Evolutionary conservation across 2,888 invertebrate genomes (phyloP), one percentile per base, ranked within the genome.

Genomic region (Allolobophora icterica): DNA sequence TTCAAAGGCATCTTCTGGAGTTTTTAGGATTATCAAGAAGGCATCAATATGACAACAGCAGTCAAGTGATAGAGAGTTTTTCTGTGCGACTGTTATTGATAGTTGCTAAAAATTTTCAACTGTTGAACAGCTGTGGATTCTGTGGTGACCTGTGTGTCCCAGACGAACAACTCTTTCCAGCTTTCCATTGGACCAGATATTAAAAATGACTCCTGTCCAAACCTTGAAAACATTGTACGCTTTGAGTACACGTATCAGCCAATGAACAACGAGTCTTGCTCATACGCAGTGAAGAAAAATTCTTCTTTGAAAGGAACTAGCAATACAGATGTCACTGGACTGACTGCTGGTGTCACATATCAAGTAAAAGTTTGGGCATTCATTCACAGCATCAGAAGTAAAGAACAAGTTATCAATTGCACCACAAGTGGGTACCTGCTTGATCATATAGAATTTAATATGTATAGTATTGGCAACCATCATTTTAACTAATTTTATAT

Each of bases 181-280:
- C n/a, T 71, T 71, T 71, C n/a, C 71, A 71, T 71, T n/a, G n/a
- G 17, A n/a, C 71, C 71, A 71, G n/a, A 71, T 71, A n/a, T 71
- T 30, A n/a, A n/a, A 71, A 30, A 71, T n/a, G 8, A 71, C 1
- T 71, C 71, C 1, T 71, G 71, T 71, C 71, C 71, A n/a, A 71
- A 13, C 71, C 1, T 71, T n/a, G 8, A 30, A 71, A n/a, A 71
- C 8, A 13, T 71, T n/a, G n/a, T 6, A 71, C 71, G 71, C 71
- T 6, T 71, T n/a, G 13, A n/a, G 71, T 71, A n/a, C n/a, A 71
- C 30, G 0, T n/a, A 71, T 71, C 30, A 71, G n/a, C 71, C 71
- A 71, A 8, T 71, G 71, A n/a, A 30, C 71, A 71, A n/a, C n/a
- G n/a, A 71, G n/a, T n/a, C 71, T 71, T 71, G 71, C n/a, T 71